Evolutionary conservation across 2,113 vertebrate genomes (phyloP).

Genomic region (Cyanistes caeruleus): DNA sequence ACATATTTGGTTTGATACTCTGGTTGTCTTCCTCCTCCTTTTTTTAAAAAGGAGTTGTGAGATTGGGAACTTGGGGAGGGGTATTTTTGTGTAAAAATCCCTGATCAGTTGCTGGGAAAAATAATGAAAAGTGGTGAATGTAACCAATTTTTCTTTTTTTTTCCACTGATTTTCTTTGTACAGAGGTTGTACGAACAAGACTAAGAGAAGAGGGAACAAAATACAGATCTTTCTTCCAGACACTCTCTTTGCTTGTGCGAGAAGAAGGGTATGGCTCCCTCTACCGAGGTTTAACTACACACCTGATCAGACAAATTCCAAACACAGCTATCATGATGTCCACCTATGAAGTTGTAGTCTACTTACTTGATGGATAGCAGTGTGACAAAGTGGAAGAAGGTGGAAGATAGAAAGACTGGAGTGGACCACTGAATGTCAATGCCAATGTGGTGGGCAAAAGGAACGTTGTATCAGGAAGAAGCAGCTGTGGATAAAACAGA

Average conservation of each 20-base stretch:
- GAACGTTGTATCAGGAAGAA: slow-evolving; percentile 37
- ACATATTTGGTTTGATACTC: not conserved
- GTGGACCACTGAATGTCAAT: slow-evolving; percentile 72
- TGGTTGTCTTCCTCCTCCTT: not conserved
- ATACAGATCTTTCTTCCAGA: slow-evolving; percentile 96
- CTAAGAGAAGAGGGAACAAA: slow-evolving; percentile 98
- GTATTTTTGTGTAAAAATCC: not conserved
- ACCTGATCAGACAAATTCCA: slow-evolving; percentile 96
- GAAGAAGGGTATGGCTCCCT: slow-evolving; percentile 95
- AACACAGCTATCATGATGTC: slow-evolving; percentile 99
- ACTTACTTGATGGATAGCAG: slow-evolving; percentile 90
- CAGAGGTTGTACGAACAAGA: slow-evolving; percentile 97
- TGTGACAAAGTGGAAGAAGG: not conserved
- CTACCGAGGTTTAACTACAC: slow-evolving; percentile 94
- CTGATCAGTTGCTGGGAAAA: not conserved
- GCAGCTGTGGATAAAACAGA: slow-evolving; percentile 57
- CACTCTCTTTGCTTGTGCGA: slow-evolving; percentile 85
- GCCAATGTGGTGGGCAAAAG: slow-evolving; percentile 52
- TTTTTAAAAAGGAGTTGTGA: not conserved
- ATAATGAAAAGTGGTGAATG: not conserved
- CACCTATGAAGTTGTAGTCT: slow-evolving; percentile 96
- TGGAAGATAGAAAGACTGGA: slow-evolving; percentile 80
- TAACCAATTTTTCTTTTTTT: not conserved
- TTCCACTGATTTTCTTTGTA: not conserved
- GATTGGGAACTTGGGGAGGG: not conserved